Evolutionary conservation across 2,113 vertebrate genomes (phyloP), one percentile per base, ranked within the genome.

Genomic region (Periophthalmus modestus): DNA sequence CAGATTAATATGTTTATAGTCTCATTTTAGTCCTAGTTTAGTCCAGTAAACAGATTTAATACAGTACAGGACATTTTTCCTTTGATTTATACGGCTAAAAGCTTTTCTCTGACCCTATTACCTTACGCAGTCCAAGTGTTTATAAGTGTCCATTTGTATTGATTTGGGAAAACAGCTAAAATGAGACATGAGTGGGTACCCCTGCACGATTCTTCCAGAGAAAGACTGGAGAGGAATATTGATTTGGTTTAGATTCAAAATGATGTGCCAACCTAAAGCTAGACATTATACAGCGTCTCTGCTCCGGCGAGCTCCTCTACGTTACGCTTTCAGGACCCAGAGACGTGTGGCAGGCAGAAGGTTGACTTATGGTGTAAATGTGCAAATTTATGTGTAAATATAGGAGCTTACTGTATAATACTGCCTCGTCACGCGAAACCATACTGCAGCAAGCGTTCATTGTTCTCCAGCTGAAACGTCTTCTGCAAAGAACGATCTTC

Each of bases 211-310:
- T 58, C 28, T 57, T 34, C 13, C 54, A 19, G 21, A 39, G 59
- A 21, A 28, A 34, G 62, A 47, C 18, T 4, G 21, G 19, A 58
- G 16, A 21, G 61, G 14, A 28, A 19, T 59, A 21, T 18, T n/a
- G 11, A 5, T 21, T 39, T 68, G 68, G 61, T 65, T 68, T 43
- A 43, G 39, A 43, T 43, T 43, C 39, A 43, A 43, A 43, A 43
- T 10, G 39, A 43, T 10, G 36, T 9, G 39, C 1, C 39, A 69
- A 69, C 28, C n/a, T 43, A 14, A 69, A 58, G 50, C 54, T 67
- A 73, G 9, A 68, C 15, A 28, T 57, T 66, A 66, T 66, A 75
- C 43, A 58, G 75, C 46, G 71, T 68, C 7, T 2, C 16, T 15
- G 12, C 23, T 57, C n/a, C 57, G 15, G 11, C 14, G 23, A 59